Base-by-base conservation (phyloP, 2,113 vertebrate genomes). In the Perca fluviatilis region DNA sequence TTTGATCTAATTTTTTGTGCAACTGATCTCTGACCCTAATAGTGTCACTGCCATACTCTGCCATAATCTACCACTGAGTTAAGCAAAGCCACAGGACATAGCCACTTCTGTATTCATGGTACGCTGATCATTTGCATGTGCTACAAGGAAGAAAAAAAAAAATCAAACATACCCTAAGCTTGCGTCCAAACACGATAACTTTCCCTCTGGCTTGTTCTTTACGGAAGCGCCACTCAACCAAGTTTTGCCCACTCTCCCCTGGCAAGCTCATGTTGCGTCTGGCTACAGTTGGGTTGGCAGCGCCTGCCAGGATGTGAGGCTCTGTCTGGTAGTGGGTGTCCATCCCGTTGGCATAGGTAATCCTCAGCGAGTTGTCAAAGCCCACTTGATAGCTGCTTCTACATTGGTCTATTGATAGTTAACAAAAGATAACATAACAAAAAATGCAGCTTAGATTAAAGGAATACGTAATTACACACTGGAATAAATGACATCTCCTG, bases 191-290 rank as follows among this genome's bases (percentile, higher is more conserved):
- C 79, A 99, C 98, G 0, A 97, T 99, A 87, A 99, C 96, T 91
- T 97, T 99, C 25, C 98, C 97, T 80, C 98, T 96, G 75, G 97
- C 92, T 93, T 99, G 98, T 85, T 99, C 98, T 83, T 99, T 99
- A 16, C 98, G 96, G 94, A 98, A 99, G 40, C 98, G 95, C 98
- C 98, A 99, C 69, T 99, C 98, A 33, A 99, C 98, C 92, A 99
- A 84, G 86, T 99, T 99, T 77, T 98, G 98, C 46, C 98, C 98
- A 0, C 97, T 97, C 76, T 99, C 98, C 4, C 97, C 98, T 0
- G 98, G 98, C 11, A 99, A 94, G 9, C 97, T 99, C 97, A 99
- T 97, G 91, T 99, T 99, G 82, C 98, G 96, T 68, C 97, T 96
- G 83, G 97, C 97, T 54, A 99, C 95, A 0, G 97, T 99, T 0